Evolutionary conservation across 2,797 vertebrate species (phyloP), one percentile per base, ranked within the genome.

Genomic region (Sebastes reedi): DNA sequence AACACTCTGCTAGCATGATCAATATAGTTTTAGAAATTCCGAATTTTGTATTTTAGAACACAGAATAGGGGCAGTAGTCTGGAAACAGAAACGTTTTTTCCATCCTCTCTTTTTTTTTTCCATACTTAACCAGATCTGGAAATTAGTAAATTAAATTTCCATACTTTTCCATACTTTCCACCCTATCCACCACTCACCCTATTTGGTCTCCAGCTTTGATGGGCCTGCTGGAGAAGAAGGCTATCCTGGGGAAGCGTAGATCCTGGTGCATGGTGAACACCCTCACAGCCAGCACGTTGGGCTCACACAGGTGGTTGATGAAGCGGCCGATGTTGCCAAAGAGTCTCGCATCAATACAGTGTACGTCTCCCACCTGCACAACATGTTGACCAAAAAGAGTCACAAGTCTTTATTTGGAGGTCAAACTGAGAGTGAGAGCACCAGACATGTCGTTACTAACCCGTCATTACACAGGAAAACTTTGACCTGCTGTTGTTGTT

Each of bases 181-280:
- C 1, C 55, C 32, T 32, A 34, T 62, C 20, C 6, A 11, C 1
- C 55, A 92, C 96, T 60, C 93, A 99, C 98, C 98, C 98, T 0
- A 99, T 96, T 87, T 99, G 97, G n/a, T 99, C 97, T 24, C 98
- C 98, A 0, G 97, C 95, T 75, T 89, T 92, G 85, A 99, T 97
- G 24, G 91, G 89, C 88, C 95, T 92, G 56, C 96, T 96, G 92
- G 97, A 98, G 95, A 99, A 99, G 93, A 99, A 97, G 72, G 97
- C 97, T 0, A 99, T 97, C 32, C 97, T 87, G 32, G 98, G 98
- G 72, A 99, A 99, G 42, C 98, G 97, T 3, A 98, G 96, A 90
- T 99, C 98, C 94, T 99, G 98, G 92, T 99, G 98, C 11, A 97
- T 97, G 95, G 97, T 98, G 95, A 99, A 99, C 30, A 99, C 98